phyloP scores from a whole-genome alignment of 2,797 vertebrate genomes.

The Oophaga sylvatica region DNA sequence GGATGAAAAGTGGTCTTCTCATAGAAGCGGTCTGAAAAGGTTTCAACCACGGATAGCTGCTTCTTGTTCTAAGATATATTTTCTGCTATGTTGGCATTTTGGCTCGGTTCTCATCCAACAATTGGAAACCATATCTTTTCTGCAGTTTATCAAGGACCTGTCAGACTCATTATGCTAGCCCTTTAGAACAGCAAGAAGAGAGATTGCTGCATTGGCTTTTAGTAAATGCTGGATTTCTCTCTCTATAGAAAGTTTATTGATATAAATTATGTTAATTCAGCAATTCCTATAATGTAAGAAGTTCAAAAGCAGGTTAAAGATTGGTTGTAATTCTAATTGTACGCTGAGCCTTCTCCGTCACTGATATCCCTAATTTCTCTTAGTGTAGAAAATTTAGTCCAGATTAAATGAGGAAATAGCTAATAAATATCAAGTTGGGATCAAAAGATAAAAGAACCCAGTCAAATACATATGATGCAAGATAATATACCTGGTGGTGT shows the following conservation, averaged over 20 bases:
- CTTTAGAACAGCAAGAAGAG: background rate
- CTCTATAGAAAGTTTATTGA: background rate
- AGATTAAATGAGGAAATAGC: background rate
- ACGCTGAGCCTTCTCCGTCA: background rate
- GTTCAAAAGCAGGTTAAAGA: background rate
- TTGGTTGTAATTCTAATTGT: background rate
- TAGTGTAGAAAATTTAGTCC: background rate
- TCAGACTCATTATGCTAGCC: background rate
- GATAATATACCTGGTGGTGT: conserved; percentile 85
- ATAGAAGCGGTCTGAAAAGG: background rate
- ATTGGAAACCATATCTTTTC: background rate
- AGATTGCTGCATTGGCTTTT: background rate
- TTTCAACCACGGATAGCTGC: background rate
- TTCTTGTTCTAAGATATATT: background rate
- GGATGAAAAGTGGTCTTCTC: no score
- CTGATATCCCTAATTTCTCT: background rate
- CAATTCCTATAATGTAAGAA: background rate
- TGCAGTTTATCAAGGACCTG: background rate
- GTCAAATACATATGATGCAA: no score
- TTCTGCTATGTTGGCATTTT: background rate
- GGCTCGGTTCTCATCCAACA: background rate
- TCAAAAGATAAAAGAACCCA: background rate
- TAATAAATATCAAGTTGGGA: background rate
- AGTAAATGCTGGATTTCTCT: background rate
- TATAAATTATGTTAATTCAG: background rate